A percentile compares a stretch with the other conserved stretches of the same genome.
Evolutionary conservation across 2,888 invertebrate species (phyloP).

Genomic region (Hermodice carunculata): DNA sequence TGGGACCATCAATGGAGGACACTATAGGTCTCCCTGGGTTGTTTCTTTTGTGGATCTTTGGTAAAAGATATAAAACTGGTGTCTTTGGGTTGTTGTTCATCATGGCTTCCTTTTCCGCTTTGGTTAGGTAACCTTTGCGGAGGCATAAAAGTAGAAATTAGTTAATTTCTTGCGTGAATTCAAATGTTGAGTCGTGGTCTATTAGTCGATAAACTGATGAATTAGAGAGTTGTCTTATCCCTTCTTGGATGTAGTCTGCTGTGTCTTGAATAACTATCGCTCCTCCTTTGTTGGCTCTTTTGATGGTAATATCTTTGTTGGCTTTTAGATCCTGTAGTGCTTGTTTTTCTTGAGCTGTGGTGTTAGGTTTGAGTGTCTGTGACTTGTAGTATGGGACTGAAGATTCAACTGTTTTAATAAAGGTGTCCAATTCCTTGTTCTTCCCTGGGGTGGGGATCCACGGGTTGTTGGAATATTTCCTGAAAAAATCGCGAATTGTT

Average conservation of each 20-base stretch:
- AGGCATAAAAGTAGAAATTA: neutral
- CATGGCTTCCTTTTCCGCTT: neutral
- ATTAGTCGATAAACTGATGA: neutral
- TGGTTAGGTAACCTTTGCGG: neutral
- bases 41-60: neutral
- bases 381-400: too few relatives aligned
- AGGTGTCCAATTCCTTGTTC: too few relatives aligned
- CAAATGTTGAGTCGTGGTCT: neutral
- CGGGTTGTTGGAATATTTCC: too few relatives aligned
- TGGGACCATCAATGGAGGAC: slow-evolving; percentile 2
- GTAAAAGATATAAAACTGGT: neutral
- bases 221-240: neutral
- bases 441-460: too few relatives aligned
- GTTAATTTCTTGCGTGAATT: neutral
- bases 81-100: neutral
- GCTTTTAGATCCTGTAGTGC: neutral
- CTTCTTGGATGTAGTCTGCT: slow-evolving; percentile 1
- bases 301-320: neutral
- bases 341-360: too few relatives aligned
- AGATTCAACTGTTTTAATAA: too few relatives aligned
- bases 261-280: slow-evolving; percentile 6
- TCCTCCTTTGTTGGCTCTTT: slow-evolving; percentile 4
- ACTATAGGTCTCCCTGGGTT: neutral
- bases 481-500: too few relatives aligned
- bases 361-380: too few relatives aligned